Evolutionary conservation across 2,888 invertebrate species (phyloP), one percentile per base, ranked within the genome.

Genomic region (Chesias legatella): DNA sequence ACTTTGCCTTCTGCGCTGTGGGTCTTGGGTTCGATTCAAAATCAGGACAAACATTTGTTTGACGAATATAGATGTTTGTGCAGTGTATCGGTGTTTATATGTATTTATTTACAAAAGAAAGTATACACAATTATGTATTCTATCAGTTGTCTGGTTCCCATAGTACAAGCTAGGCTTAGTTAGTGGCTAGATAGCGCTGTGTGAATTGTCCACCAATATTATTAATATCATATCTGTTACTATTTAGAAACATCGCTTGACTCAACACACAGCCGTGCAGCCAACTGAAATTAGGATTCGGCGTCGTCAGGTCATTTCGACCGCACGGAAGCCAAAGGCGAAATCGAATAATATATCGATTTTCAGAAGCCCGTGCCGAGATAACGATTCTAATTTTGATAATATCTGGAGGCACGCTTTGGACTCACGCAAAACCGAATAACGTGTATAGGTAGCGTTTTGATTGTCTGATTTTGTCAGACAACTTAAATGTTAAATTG

Each of bases 301-400:
- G 11, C 20, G 1, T 27, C 24, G 7, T 8, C 11, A 34, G 35
- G 32, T 45, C 33, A 43, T 38, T 46, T 46, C 29, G 37, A 41
- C 43, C 58, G 63, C 83, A 84, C 80, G 83, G 77, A 75, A 83
- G 79, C 76, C 59, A 56, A 63, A 48, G 52, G 51, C 56, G 51
- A 51, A 48, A 52, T 57, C 60, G 46, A 60, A 62, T 66, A 65
- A 62, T 53, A 64, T 61, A 56, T 52, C 56, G 54, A 61, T 64
- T 63, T 63, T 63, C 76, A 78, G 77, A 68, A 78, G 77, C 79
- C 68, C 78, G 74, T 75, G 73, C 73, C 63, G 42, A 60, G 56
- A 58, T 57, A 57, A 44, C 47, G 37, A 68, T 70, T 66, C 49
- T 51, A 62, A 66, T 65, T 66, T 60, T 47, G 60, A 66, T 67